A percentile compares a stretch with the other conserved stretches of the same genome.
phyloP scores from a whole-genome alignment of 1,140 invertebrate species.

The Euglossa dilemma region DNA sequence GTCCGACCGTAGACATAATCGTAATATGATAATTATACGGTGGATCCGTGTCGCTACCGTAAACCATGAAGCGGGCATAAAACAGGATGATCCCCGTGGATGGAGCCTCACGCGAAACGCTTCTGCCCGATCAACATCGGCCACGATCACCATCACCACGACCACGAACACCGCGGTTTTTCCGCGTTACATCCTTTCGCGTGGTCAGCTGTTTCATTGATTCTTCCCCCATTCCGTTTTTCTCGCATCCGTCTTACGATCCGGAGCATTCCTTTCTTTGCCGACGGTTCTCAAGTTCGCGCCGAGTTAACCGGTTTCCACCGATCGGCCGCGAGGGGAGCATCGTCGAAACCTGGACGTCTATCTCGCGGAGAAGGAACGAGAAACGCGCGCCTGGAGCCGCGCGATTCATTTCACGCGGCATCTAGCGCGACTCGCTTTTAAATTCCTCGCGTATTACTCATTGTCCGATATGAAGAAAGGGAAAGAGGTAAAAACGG shows the following conservation, averaged over 20 bases:
- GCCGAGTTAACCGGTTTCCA: not conserved
- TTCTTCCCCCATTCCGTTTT: not conserved
- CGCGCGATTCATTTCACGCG: too few relatives aligned
- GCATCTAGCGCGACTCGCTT: too few relatives aligned
- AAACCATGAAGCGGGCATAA: slow-evolving; percentile 40
- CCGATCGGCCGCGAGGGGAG: not conserved
- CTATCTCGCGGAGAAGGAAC: too few relatives aligned
- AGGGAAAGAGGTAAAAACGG: too few relatives aligned
- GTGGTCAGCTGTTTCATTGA: not conserved
- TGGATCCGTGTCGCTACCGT: slow-evolving; percentile 37
- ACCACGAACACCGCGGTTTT: not conserved
- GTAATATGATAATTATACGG: slow-evolving; percentile 74
- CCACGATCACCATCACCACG: not conserved
- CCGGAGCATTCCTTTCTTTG: not conserved
- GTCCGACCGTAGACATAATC: slow-evolving; percentile 67
- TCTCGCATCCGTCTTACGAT: too few relatives aligned
- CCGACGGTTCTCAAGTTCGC: not conserved
- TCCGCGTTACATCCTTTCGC: not conserved
- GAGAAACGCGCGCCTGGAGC: too few relatives aligned
- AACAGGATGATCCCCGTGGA: not conserved
- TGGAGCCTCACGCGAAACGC: slow-evolving; percentile 18
- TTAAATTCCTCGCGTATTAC: too few relatives aligned
- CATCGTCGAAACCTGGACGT: too few relatives aligned
- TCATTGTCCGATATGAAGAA: too few relatives aligned
- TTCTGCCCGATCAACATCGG: not conserved